These are phyloP conservation scores for Ectobius pallidus DNA, from an alignment of 2,888 invertebrate genomes.

Conservation along the genomic window DNA sequence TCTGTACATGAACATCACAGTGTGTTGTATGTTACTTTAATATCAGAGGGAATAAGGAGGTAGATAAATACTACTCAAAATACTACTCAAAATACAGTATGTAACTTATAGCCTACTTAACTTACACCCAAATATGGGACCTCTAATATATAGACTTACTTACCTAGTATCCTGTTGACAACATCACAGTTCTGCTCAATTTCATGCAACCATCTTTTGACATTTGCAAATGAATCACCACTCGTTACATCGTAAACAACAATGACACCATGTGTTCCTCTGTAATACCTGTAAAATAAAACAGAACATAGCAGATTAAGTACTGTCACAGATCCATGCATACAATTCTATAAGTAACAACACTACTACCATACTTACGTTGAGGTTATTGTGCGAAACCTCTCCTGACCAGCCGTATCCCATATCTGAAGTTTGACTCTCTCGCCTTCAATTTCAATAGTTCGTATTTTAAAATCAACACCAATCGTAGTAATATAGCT, in stretches of 20 bases:
- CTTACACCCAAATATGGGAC: too few species aligned
- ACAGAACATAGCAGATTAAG: background rate
- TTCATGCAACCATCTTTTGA: constrained; percentile 98
- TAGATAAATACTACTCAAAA: too few species aligned
- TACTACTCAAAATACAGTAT: too few species aligned
- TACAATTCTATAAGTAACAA: background rate
- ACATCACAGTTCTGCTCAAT: constrained; percentile 99
- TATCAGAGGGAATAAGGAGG: too few species aligned
- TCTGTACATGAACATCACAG: constrained; percentile 98
- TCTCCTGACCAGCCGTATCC: constrained; percentile 97
- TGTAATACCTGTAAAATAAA: constrained; percentile 73
- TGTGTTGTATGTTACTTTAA: too few species aligned
- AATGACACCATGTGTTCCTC: constrained; percentile 99
- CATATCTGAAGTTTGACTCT: constrained; percentile 95
- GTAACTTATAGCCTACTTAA: too few species aligned
- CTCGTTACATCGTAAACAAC: constrained; percentile 99
- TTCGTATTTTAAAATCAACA: constrained; percentile 99
- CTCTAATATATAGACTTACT: too few species aligned
- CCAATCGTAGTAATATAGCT: constrained; percentile 99
- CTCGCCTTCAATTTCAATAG: constrained; percentile 88
- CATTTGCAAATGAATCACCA: constrained; percentile 99
- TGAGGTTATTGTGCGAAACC: constrained; percentile 98
- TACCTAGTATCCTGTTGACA: constrained; percentile 91
- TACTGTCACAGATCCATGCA: background rate
- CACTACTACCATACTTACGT: constrained; percentile 65